These are phyloP conservation scores for Chaetophractus vellerosus DNA, from an alignment of 2,797 vertebrate genomes.

Conservation along the genomic window DNA sequence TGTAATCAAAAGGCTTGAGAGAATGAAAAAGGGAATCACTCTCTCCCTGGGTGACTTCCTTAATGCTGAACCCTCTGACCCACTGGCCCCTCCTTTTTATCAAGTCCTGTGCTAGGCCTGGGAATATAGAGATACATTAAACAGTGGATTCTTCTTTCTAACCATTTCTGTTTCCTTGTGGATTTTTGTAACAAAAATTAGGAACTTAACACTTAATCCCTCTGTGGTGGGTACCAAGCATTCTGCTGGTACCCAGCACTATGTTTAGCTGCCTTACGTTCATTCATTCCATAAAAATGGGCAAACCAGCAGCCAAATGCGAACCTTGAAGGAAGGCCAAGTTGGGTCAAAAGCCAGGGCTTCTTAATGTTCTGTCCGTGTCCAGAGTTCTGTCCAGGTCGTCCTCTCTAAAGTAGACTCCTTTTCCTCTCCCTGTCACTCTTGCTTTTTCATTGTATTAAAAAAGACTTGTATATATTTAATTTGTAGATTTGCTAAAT, in stretches of 20 bases:
- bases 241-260: not conserved
- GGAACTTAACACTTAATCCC: not conserved
- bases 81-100: not conserved
- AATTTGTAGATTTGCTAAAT: not conserved
- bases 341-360: not conserved
- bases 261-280: not conserved
- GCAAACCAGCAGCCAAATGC: not conserved
- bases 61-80: too few species aligned
- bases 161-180: not conserved
- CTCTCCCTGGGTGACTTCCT: not conserved
- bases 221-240: fast-evolving
- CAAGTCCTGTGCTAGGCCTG: not conserved
- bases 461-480: not conserved
- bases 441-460: not conserved
- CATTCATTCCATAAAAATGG: too few species aligned
- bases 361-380: not conserved
- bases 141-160: not conserved
- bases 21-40: not conserved
- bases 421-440: fast-evolving
- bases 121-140: not conserved
- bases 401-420: not conserved
- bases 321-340: not conserved
- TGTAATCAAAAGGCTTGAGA: not conserved
- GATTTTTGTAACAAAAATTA: not conserved
- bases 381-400: not conserved